Percentiles rank a stretch among this genome's conserved stretches.
Conservation (phyloP, 2,113 vertebrate genomes). For the Phainopepla nitens region DNA sequence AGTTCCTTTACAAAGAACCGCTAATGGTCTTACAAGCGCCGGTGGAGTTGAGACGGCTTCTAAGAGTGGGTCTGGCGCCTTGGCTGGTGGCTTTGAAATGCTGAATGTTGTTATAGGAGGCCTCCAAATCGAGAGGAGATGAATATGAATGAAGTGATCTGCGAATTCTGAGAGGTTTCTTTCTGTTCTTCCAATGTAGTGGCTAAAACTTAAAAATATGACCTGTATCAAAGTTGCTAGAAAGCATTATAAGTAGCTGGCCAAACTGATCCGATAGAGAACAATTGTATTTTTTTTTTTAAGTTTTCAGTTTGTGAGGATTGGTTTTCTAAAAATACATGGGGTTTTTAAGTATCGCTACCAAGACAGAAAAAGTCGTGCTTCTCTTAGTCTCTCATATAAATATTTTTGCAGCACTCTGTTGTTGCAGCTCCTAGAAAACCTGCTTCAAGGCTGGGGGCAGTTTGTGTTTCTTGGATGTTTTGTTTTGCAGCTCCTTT, state of each 20-base stretch:
- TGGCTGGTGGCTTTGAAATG: not conserved
- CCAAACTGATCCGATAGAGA: not conserved
- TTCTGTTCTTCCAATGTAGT: not conserved
- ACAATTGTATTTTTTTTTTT: not conserved
- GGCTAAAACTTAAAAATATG: not conserved
- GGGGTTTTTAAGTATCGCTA: not conserved
- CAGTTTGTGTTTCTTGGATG: not conserved
- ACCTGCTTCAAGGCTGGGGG: not conserved
- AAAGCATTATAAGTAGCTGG: not conserved
- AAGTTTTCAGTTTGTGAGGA: not conserved
- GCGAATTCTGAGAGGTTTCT: not conserved
- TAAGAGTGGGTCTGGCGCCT: not conserved
- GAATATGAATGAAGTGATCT: fast-evolving
- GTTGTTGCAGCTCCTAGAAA: not conserved
- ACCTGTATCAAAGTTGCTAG: not conserved
- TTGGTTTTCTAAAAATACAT: not conserved
- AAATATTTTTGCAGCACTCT: not conserved
- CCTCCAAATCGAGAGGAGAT: not conserved
- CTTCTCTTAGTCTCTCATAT: not conserved
- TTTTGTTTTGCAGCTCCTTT: constrained; percentile 38
- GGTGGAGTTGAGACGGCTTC: not conserved
- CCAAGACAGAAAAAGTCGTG: not conserved
- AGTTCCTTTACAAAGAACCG: not conserved
- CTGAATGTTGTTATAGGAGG: not conserved
- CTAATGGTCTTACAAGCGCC: not conserved